These are phyloP conservation scores for Ramphastos sulfuratus DNA, from an alignment of 2,113 vertebrate species.

Conservation along the genomic window DNA sequence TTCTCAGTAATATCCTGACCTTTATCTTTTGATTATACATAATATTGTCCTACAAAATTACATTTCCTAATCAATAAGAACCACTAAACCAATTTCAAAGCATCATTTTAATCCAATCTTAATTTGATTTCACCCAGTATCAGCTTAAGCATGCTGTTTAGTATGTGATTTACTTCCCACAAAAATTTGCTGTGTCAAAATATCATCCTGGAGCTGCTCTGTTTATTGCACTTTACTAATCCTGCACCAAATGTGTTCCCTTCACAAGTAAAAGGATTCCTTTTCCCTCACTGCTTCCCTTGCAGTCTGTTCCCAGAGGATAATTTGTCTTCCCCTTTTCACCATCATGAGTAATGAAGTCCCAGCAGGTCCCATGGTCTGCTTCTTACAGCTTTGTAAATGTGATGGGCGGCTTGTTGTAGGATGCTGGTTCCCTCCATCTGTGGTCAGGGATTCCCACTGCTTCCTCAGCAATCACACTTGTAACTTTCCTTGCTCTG, in stretches of 20 bases:
- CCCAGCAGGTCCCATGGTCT: neutral
- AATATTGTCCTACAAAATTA: conserved; percentile 19
- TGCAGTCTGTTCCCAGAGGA: neutral
- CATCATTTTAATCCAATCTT: neutral
- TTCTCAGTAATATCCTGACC: neutral
- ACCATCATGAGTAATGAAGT: neutral
- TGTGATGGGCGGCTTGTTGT: neutral
- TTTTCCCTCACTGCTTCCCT: neutral
- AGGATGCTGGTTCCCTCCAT: neutral
- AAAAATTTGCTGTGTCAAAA: conserved; percentile 14
- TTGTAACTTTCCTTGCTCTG: neutral
- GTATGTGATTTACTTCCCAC: neutral
- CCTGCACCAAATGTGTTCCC: neutral
- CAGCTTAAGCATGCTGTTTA: neutral
- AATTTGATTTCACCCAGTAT: conserved; percentile 5
- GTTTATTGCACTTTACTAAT: conserved; percentile 13
- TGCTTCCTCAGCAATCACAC: neutral
- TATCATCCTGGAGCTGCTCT: neutral
- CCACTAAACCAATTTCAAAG: conserved; percentile 26
- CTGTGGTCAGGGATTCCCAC: neutral
- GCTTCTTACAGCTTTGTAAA: neutral
- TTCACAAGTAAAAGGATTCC: neutral
- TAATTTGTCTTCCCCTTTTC: conserved; percentile 13
- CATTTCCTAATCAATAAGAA: conserved; percentile 31
- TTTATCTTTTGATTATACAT: conserved; percentile 29